phyloP scores from a whole-genome alignment of 1,140 invertebrate species.

The Mylabris phalerata region DNA sequence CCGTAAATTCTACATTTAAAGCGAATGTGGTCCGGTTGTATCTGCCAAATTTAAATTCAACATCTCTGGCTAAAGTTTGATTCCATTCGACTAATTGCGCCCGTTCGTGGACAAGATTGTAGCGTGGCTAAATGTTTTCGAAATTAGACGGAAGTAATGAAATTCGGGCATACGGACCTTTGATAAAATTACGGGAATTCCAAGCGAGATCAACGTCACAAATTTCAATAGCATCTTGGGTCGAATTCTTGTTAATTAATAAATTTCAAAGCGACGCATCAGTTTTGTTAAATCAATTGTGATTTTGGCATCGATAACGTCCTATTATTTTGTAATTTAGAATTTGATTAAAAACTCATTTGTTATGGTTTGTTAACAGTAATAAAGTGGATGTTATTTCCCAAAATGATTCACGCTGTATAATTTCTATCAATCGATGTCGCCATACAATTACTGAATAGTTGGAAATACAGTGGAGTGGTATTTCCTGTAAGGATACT shows the following conservation, averaged over 20 bases:
- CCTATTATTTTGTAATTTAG: too few relatives aligned
- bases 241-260: too few relatives aligned
- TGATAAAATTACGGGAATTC: too few relatives aligned
- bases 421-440: too few relatives aligned
- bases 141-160: neutral
- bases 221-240: too few relatives aligned
- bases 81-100: constrained; percentile 1
- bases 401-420: too few relatives aligned
- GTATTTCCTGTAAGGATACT: too few relatives aligned
- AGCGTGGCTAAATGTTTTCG: neutral
- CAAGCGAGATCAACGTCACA: too few relatives aligned
- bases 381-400: neutral
- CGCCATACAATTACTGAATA: too few relatives aligned
- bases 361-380: neutral
- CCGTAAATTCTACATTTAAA: neutral
- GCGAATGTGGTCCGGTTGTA: constrained; percentile 5
- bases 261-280: too few relatives aligned
- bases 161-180: neutral
- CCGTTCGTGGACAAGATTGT: neutral
- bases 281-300: neutral
- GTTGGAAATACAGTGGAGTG: too few relatives aligned
- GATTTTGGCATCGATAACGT: neutral
- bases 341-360: too few relatives aligned
- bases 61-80: constrained; percentile 1
- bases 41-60: constrained; percentile 1